Evolutionary conservation across 2,888 invertebrate genomes (phyloP).

Genomic region (Taenaris catops): DNA sequence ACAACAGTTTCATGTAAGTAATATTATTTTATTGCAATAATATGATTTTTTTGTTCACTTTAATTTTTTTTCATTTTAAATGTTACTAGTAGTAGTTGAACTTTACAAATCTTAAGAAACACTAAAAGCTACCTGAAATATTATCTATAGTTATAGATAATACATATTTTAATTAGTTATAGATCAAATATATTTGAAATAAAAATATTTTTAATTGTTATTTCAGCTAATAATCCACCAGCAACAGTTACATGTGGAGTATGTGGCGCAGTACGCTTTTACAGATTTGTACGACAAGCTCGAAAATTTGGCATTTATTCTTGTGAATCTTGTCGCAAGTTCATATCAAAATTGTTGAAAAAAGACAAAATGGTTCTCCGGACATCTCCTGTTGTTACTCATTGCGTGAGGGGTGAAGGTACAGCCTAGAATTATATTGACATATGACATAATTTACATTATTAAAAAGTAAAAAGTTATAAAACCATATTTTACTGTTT

Average conservation of each 20-base stretch:
- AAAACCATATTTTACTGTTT: too few relatives aligned
- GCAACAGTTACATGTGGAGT: slow-evolving; percentile 88
- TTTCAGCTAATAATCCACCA: slow-evolving; percentile 76
- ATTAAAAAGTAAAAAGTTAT: too few relatives aligned
- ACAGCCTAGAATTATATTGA: too few relatives aligned
- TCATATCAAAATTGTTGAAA: slow-evolving; percentile 90
- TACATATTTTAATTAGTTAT: too few relatives aligned
- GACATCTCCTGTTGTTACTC: slow-evolving; percentile 75
- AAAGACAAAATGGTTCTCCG: slow-evolving; percentile 78
- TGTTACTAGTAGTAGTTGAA: too few relatives aligned
- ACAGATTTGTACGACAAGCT: slow-evolving; percentile 88
- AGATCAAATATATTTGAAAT: too few relatives aligned
- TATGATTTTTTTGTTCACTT: background rate
- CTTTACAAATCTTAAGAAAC: too few relatives aligned
- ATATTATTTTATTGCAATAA: slow-evolving; percentile 3
- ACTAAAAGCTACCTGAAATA: too few relatives aligned
- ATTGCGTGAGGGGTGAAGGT: slow-evolving; percentile 85
- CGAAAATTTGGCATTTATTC: slow-evolving; percentile 91
- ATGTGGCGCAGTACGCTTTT: slow-evolving; percentile 87
- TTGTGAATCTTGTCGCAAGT: slow-evolving; percentile 92
- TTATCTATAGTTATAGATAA: too few relatives aligned
- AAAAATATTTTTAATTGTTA: slow-evolving; percentile 3
- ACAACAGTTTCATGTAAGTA: slow-evolving; percentile 61
- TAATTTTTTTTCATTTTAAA: slow-evolving; percentile 1
- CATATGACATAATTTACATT: too few relatives aligned